A percentile compares a stretch with the other conserved stretches of the same genome.
phyloP scores from a whole-genome alignment of 1,140 invertebrate genomes.

The Drosophila arawakana region DNA sequence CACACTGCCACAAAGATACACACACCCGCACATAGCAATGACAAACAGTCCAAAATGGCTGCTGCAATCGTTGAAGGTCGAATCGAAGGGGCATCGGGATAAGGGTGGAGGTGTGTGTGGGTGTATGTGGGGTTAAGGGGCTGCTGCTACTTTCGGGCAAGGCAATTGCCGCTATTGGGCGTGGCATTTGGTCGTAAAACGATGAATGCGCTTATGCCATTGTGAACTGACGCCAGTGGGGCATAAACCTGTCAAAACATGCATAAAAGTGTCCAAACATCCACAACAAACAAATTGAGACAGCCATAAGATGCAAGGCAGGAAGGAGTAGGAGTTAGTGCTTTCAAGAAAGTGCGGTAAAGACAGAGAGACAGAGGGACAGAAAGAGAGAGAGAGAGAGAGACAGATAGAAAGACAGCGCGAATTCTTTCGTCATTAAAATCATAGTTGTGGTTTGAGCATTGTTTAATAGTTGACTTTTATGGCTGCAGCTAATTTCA shows the following conservation, averaged over 20 bases:
- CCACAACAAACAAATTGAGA: slow-evolving; percentile 29
- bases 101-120: not conserved
- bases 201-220: slow-evolving; percentile 63
- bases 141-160: not conserved
- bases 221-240: slow-evolving; percentile 68
- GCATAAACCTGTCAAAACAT: slow-evolving; percentile 77
- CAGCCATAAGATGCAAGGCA: not conserved
- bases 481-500: slow-evolving; percentile 1
- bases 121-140: too few species aligned
- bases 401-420: not conserved
- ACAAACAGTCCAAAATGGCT: slow-evolving; percentile 17
- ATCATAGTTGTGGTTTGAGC: slow-evolving; percentile 22
- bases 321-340: not conserved
- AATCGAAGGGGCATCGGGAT: not conserved
- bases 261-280: slow-evolving; percentile 61
- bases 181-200: slow-evolving; percentile 59
- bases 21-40: slow-evolving; percentile 7
- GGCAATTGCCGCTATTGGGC: slow-evolving; percentile 6
- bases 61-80: slow-evolving; percentile 44
- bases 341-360: too few species aligned
- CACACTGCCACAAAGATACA: not conserved
- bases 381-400: too few species aligned
- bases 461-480: slow-evolving; percentile 20
- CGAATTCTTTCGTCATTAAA: slow-evolving; percentile 22
- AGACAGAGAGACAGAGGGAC: too few species aligned